A percentile compares a stretch with the other conserved stretches of the same genome.
Evolutionary conservation across 2,888 invertebrate species (phyloP).

Genomic region (Habroteleia sp.): DNA sequence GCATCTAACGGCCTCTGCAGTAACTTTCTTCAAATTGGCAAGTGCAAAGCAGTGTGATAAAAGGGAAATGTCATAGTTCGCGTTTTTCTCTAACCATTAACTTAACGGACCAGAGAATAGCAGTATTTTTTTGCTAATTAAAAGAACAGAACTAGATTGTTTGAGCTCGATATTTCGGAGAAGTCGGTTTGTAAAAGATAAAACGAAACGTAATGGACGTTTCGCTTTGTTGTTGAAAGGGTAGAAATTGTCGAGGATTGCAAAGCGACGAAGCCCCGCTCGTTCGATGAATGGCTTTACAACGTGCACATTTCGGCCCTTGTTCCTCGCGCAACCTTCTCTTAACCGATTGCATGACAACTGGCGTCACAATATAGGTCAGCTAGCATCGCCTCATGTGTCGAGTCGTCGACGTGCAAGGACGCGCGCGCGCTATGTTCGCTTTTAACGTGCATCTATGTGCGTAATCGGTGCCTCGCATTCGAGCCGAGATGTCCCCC

Average conservation of each 20-base stretch:
- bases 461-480: conserved; percentile 49
- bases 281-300: conserved; percentile 45
- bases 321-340: conserved; percentile 38
- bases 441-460: conserved; percentile 53
- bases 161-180: background rate
- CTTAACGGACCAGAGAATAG: too few species aligned
- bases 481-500: conserved; percentile 17
- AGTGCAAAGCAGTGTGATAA: too few species aligned
- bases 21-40: too few species aligned
- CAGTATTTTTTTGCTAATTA: too few species aligned
- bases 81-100: too few species aligned
- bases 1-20: too few species aligned
- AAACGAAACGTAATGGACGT: conserved; percentile 1
- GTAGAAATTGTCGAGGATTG: conserved; percentile 9
- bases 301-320: conserved; percentile 16
- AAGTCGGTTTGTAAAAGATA: background rate
- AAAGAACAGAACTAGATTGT: background rate
- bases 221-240: conserved; percentile 15
- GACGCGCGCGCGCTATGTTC: conserved; percentile 36
- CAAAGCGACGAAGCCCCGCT: conserved; percentile 40
- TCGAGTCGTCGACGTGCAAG: conserved; percentile 42
- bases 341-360: conserved; percentile 50
- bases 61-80: too few species aligned
- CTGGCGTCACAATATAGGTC: conserved; percentile 56
- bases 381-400: conserved; percentile 40